phyloP scores from a whole-genome alignment of 2,888 invertebrate genomes.

The Asteroscopus sphinx region DNA sequence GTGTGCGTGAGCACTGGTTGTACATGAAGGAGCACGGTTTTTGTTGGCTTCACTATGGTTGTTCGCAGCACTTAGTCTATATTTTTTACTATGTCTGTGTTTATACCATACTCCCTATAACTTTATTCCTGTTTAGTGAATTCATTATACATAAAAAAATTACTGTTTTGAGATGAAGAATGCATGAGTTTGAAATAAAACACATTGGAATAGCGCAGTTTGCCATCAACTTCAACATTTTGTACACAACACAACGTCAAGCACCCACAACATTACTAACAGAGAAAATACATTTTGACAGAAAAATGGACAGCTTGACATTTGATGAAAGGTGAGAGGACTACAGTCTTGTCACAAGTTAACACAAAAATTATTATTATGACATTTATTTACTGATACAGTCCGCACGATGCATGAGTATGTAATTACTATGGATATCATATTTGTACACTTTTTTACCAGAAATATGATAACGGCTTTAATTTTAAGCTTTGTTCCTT shows the following conservation, averaged over 20 bases:
- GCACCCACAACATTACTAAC: constrained; percentile 60
- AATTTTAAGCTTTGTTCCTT: constrained; percentile 28
- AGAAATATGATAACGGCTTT: constrained; percentile 33
- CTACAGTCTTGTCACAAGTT: constrained; percentile 44
- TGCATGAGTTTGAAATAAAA: constrained; percentile 31
- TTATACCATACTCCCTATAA: neutral
- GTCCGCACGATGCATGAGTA: constrained; percentile 76
- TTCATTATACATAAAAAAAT: constrained; percentile 5
- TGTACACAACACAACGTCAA: constrained; percentile 46
- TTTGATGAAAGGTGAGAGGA: constrained; percentile 76
- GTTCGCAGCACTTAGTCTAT: no score
- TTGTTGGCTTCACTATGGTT: no score
- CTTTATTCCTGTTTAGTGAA: constrained; percentile 5
- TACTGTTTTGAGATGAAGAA: constrained; percentile 25
- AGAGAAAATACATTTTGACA: constrained; percentile 80
- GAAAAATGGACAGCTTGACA: constrained; percentile 79
- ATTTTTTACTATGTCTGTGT: no score
- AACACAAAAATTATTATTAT: constrained; percentile 41
- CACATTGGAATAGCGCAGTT: constrained; percentile 9
- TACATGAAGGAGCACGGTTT: no score
- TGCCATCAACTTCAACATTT: constrained; percentile 33
- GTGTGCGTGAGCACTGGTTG: no score
- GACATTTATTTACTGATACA: constrained; percentile 20
- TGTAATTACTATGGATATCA: constrained; percentile 34
- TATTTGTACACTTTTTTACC: constrained; percentile 40